phyloP scores from a whole-genome alignment of 2,888 invertebrate genomes.

The Acanthacorydalis orientalis region DNA sequence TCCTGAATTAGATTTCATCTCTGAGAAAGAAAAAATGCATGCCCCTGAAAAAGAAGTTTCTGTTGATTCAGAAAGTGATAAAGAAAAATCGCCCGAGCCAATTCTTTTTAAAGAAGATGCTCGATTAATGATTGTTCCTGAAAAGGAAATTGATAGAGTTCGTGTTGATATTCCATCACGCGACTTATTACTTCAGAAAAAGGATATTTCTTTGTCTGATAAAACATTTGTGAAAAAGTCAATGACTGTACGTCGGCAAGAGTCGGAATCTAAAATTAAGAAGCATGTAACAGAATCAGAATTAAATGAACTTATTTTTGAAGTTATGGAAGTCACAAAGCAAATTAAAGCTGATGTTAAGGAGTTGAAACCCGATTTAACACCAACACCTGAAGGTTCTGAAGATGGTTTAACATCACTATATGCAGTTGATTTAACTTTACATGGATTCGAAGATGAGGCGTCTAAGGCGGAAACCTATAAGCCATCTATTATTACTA shows the following conservation, averaged over 20 bases:
- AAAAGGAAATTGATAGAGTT: no score
- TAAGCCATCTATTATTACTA: no score
- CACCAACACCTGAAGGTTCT: constrained; percentile 29
- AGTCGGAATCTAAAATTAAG: not conserved
- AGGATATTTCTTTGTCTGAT: no score
- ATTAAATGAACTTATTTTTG: constrained; percentile 26
- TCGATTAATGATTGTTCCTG: no score
- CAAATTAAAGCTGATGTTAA: constrained; percentile 31
- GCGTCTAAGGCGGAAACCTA: not conserved
- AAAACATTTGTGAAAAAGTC: constrained; percentile 2
- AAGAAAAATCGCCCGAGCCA: not conserved
- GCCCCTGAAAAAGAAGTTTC: not conserved
- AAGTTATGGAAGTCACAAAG: constrained; percentile 29
- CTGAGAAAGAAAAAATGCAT: not conserved
- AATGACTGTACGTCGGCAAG: constrained; percentile 4
- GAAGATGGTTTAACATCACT: constrained; percentile 10
- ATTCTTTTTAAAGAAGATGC: no score
- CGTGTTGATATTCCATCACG: no score
- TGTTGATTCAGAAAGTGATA: not conserved
- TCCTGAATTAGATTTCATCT: not conserved
- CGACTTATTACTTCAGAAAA: no score
- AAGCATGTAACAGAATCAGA: constrained; percentile 11
- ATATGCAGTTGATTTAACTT: not conserved
- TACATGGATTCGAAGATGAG: not conserved
- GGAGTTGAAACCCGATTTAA: constrained; percentile 31